A percentile compares a stretch with the other conserved stretches of the same genome.
Conservation (phyloP, 92 coral and sea anemone genomes). For the Actinernus sp. region DNA sequence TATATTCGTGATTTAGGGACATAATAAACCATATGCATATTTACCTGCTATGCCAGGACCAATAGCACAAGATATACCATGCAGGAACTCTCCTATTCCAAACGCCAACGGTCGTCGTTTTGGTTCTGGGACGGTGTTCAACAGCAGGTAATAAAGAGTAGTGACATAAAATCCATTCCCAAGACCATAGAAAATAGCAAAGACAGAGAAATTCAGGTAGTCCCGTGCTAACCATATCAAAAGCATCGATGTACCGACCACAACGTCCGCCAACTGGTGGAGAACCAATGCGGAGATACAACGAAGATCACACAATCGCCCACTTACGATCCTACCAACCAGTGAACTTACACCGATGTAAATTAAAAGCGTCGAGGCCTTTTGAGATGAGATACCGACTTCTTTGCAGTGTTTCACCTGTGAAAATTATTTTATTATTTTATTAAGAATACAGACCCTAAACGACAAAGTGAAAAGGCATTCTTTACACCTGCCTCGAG, state of each 20-base stretch:
- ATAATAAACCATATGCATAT: background rate
- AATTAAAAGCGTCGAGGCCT: background rate
- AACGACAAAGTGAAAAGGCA: no score
- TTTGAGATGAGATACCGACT: background rate
- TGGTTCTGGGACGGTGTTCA: background rate
- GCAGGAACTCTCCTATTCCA: constrained; percentile 1
- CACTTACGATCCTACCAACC: background rate
- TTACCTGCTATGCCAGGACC: background rate
- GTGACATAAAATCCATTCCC: background rate
- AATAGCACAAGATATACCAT: background rate
- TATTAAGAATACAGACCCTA: no score
- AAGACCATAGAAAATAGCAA: background rate
- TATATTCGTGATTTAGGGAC: no score
- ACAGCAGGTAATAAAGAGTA: background rate
- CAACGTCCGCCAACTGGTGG: background rate
- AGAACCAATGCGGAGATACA: background rate
- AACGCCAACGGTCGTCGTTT: background rate
- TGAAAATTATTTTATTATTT: no score
- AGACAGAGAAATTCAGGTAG: background rate
- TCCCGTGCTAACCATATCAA: constrained; percentile 1
- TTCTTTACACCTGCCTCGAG: no score
- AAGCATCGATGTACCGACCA: background rate
- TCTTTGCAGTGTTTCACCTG: background rate
- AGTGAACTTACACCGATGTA: background rate
- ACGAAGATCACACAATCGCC: background rate